phyloP scores from a whole-genome alignment of 2,113 vertebrate species.

The Bettongia penicillata region DNA sequence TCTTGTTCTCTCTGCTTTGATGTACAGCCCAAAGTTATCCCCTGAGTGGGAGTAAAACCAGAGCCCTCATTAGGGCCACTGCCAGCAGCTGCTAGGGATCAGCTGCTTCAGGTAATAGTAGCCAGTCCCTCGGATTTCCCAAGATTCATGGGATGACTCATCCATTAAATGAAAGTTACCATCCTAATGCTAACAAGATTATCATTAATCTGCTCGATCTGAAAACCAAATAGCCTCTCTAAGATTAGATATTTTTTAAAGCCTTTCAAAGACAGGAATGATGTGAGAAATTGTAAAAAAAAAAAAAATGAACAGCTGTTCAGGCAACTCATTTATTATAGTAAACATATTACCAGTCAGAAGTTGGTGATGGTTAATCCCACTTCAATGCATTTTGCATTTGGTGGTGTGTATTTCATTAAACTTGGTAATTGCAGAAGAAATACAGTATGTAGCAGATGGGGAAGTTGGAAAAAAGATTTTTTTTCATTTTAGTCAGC shows the following conservation, averaged over 20 bases:
- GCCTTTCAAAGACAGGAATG: constrained; percentile 67
- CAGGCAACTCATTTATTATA: constrained; percentile 64
- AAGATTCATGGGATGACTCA: constrained; percentile 38
- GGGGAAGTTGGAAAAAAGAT: constrained; percentile 35
- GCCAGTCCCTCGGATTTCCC: not conserved
- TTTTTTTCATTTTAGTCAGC: constrained; percentile 53
- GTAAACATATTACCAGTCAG: constrained; percentile 45
- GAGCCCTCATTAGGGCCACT: not conserved
- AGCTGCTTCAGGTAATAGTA: not conserved
- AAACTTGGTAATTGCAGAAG: constrained; percentile 62
- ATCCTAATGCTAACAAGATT: constrained; percentile 64
- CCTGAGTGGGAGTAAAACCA: not conserved
- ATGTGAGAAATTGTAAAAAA: constrained; percentile 52
- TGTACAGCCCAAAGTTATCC: not conserved
- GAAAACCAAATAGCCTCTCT: constrained; percentile 64
- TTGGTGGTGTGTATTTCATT: constrained; percentile 66
- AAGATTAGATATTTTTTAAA: constrained; percentile 47
- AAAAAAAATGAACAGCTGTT: constrained; percentile 53
- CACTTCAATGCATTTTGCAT: constrained; percentile 55
- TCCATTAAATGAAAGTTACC: constrained; percentile 53
- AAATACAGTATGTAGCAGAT: constrained; percentile 53
- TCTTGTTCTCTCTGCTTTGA: not conserved
- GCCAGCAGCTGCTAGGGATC: not conserved
- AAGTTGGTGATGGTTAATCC: constrained; percentile 55
- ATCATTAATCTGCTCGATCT: constrained; percentile 55